Evolutionary conservation across 2,888 invertebrate species (phyloP).

Genomic region (Hybos culiciformis): DNA sequence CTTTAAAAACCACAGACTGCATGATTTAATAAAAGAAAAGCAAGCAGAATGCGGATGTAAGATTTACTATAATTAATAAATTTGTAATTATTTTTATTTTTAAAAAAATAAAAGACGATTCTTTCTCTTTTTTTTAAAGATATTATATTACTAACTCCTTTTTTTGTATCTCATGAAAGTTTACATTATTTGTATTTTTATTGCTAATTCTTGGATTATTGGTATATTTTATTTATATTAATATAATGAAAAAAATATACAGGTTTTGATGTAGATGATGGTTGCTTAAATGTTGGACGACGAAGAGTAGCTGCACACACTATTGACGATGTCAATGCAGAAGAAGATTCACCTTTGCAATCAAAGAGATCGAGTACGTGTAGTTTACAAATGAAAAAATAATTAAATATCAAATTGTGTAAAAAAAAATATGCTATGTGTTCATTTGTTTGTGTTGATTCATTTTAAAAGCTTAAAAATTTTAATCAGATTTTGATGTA

Average conservation of each 20-base stretch:
- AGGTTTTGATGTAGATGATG: too few relatives aligned
- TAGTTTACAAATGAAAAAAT: constrained; percentile 19
- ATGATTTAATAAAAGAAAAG: too few relatives aligned
- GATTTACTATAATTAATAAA: not conserved
- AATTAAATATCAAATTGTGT: not conserved
- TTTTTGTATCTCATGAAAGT: too few relatives aligned
- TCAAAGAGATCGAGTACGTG: constrained; percentile 77
- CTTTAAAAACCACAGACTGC: not conserved
- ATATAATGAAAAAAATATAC: too few relatives aligned
- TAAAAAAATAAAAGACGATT: not conserved
- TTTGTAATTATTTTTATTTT: not conserved
- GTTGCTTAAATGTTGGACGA: too few relatives aligned
- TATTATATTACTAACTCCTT: too few relatives aligned
- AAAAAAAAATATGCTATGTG: not conserved
- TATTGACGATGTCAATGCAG: constrained; percentile 14
- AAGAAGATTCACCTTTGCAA: constrained; percentile 73
- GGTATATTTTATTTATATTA: too few relatives aligned
- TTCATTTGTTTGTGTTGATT: not conserved
- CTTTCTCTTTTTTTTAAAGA: not conserved
- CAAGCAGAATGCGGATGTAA: too few relatives aligned
- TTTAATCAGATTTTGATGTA: too few relatives aligned
- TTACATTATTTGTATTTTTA: too few relatives aligned
- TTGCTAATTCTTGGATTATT: not conserved
- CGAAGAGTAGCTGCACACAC: constrained; percentile 36
- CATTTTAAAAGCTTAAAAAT: too few relatives aligned